These are phyloP conservation scores for Microplitis mediator DNA, from an alignment of 1,140 invertebrate genomes.

Conservation along the genomic window DNA sequence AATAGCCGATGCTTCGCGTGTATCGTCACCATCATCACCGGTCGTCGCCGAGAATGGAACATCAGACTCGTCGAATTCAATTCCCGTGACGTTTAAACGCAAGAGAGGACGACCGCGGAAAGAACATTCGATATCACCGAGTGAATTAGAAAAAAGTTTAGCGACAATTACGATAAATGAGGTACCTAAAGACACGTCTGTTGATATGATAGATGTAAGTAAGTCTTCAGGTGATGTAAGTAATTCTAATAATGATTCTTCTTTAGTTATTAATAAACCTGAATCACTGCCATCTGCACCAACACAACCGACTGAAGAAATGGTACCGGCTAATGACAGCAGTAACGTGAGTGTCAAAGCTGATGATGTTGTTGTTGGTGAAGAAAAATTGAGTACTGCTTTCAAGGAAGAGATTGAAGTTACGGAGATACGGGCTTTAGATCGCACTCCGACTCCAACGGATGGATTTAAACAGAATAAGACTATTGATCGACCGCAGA, in stretches of 20 bases:
- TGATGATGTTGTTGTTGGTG: constrained; percentile 17
- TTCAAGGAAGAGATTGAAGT: background rate
- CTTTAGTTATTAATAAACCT: background rate
- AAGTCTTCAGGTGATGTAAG: background rate
- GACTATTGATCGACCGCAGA: constrained; percentile 28
- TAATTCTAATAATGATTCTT: constrained; percentile 3
- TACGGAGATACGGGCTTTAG: constrained; percentile 12
- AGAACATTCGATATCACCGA: background rate
- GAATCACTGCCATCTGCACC: background rate
- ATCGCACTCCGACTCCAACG: constrained; percentile 3
- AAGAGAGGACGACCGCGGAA: constrained; percentile 9
- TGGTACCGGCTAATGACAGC: no score
- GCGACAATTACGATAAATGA: constrained; percentile 8
- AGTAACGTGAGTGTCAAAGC: background rate
- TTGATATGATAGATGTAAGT: no score
- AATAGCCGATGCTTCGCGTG: no score
- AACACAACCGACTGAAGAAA: no score
- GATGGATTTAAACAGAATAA: constrained; percentile 25
- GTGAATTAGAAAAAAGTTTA: constrained; percentile 10
- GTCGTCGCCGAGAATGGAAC: no score
- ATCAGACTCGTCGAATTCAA: background rate
- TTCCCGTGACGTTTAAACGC: background rate
- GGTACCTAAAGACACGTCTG: background rate
- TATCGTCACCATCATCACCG: no score
- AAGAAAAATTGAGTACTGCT: constrained; percentile 28